Conservation (phyloP, 2,113 vertebrate genomes). For the Jacana jacana region DNA sequence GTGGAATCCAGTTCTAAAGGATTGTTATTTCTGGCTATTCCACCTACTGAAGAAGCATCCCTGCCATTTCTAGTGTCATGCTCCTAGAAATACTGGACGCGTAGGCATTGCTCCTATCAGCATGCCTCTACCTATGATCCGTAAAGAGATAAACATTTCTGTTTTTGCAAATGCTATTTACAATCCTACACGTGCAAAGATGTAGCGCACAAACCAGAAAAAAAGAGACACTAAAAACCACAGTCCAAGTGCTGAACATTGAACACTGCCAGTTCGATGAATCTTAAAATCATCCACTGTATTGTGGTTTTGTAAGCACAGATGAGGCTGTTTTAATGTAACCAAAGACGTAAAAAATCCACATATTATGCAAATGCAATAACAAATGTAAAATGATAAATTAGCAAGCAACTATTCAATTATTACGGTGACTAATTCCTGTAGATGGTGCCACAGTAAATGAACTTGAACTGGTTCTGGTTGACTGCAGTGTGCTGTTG, state of each 20-base stretch:
- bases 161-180: background rate
- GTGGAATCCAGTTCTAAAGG: background rate
- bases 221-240: background rate
- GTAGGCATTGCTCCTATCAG: background rate
- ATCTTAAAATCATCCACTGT: slow-evolving; percentile 4
- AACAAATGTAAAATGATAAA: slow-evolving; percentile 79
- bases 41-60: background rate
- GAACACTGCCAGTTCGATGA: background rate
- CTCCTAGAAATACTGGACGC: background rate
- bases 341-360: slow-evolving; percentile 32
- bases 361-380: slow-evolving; percentile 70
- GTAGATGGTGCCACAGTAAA: slow-evolving; percentile 70
- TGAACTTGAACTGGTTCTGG: slow-evolving; percentile 79
- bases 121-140: background rate
- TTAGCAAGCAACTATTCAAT: slow-evolving; percentile 75
- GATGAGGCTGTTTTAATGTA: slow-evolving; percentile 39
- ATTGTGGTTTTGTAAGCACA: slow-evolving; percentile 17
- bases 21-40: background rate
- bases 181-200: background rate
- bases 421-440: slow-evolving; percentile 78
- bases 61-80: background rate
- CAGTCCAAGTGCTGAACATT: background rate
- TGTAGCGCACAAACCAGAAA: background rate
- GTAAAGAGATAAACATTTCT: background rate
- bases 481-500: slow-evolving; percentile 71